phyloP scores from a whole-genome alignment of 2,113 vertebrate genomes.

The Tretioscincus oriximinensis region DNA sequence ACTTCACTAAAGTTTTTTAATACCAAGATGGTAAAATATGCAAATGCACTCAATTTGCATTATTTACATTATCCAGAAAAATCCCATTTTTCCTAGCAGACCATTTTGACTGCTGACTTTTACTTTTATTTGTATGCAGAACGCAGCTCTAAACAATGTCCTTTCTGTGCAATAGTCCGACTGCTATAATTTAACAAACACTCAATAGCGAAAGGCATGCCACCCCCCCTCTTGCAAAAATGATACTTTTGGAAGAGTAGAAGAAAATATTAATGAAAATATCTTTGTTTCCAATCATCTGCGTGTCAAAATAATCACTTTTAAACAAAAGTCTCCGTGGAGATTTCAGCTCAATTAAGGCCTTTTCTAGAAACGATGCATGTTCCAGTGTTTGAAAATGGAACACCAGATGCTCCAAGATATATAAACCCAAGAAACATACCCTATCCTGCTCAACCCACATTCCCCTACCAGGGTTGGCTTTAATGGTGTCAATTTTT shows the following conservation, averaged over 20 bases:
- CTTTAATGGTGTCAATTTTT: too few relatives aligned
- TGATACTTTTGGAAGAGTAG: neutral
- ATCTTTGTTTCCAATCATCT: neutral
- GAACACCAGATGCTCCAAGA: too few relatives aligned
- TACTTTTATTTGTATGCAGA: neutral
- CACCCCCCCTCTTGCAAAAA: neutral
- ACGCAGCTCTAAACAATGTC: neutral
- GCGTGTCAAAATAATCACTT: neutral
- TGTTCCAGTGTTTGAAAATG: too few relatives aligned
- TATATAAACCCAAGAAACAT: too few relatives aligned
- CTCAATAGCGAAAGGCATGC: neutral
- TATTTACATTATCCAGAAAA: neutral
- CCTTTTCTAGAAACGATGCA: too few relatives aligned
- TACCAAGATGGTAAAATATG: neutral
- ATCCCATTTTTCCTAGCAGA: neutral
- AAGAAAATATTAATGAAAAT: neutral
- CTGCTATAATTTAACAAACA: neutral
- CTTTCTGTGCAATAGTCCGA: neutral
- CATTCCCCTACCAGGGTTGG: too few relatives aligned
- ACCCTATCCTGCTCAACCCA: too few relatives aligned
- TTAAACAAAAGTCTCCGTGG: neutral
- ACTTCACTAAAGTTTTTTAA: too few relatives aligned
- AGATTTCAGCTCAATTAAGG: neutral
- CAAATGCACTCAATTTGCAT: neutral
- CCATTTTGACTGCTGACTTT: neutral